Evolutionary conservation across 2,113 vertebrate species (phyloP).

Genomic region (Xiphias gladius): DNA sequence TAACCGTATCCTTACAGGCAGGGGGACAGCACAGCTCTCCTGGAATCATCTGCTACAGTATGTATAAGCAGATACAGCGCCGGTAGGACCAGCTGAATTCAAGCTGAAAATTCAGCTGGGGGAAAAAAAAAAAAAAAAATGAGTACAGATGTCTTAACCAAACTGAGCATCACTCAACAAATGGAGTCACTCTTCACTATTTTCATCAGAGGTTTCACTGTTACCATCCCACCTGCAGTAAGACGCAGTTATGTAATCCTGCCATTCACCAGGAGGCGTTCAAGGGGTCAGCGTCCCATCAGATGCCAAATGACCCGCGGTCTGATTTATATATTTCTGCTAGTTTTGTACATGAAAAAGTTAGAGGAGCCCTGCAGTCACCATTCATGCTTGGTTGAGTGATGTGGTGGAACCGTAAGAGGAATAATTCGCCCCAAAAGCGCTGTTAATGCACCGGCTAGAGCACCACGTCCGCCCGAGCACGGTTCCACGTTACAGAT

Average conservation of each 20-base stretch:
- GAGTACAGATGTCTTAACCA: background rate
- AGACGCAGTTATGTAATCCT: constrained; percentile 6
- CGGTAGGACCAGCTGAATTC: background rate
- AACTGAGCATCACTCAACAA: background rate
- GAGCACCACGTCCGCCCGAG: background rate
- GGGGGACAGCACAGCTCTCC: constrained; percentile 9
- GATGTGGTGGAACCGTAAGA: background rate
- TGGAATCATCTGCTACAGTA: background rate
- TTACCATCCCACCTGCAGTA: constrained; percentile 16
- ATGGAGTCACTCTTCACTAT: background rate
- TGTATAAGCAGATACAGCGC: background rate
- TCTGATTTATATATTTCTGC: background rate
- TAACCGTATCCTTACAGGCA: constrained; percentile 18
- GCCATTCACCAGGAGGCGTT: constrained; percentile 6
- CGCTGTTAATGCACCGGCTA: background rate
- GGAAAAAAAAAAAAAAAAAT: too few species aligned
- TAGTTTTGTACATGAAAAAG: constrained; percentile 15
- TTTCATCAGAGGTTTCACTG: background rate
- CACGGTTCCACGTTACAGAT: background rate
- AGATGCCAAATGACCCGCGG: background rate
- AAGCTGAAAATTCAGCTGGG: too few species aligned
- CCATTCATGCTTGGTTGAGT: background rate
- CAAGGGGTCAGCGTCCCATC: background rate
- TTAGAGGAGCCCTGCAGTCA: background rate
- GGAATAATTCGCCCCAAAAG: background rate